Base-by-base conservation (phyloP, 2,888 invertebrate species). In the Drosophila meridiana region DNA sequence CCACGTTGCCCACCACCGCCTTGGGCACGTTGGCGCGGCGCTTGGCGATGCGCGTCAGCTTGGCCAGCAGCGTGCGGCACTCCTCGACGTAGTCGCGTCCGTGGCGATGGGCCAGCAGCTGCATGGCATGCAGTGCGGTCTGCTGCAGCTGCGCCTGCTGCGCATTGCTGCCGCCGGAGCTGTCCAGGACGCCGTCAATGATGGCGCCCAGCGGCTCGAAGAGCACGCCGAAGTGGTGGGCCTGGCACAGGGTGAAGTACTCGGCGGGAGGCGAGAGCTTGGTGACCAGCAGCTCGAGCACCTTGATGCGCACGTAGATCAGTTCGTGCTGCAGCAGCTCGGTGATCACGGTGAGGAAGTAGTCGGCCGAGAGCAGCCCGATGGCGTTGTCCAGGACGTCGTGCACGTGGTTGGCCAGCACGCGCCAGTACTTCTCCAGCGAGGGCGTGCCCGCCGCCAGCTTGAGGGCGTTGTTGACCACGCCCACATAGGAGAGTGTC, bases 251-350 rank as follows among this genome's bases (percentile, higher is more conserved):
- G 0, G 93, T 92, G 58, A 95, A 95, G 82, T 95, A 95, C 73
- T 95, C 94, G 4, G 94, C 94, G 71, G 95, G 95, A 71, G 95
- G 94, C 77, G 96, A 96, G 8, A 99, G 94, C 92, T 98, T 97
- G 9, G 95, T 94, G 85, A 97, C 98, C 1, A 99, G 93, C 45
- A 99, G 93, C 87, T 99, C 98, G 93, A 99, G 94, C 0, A 97
- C 95, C 91, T 97, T 96, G 69, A 96, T 95, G 75, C 96, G 95
- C 0, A 99, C 96, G 7, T 95, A 95, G 14, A 95, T 93, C 30
- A 96, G 92, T 45, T 95, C 95, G 88, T 97, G 96, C 57, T 95
- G 94, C 84, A 97, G 93, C 60, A 99, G 93, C 0, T 96, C 95
- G 76, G 95, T 94, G 1, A 98, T 94, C 0, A 98, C 97, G 47